Conservation (phyloP, 2,113 vertebrate genomes). For the Epinephelus cyanopodus region DNA sequence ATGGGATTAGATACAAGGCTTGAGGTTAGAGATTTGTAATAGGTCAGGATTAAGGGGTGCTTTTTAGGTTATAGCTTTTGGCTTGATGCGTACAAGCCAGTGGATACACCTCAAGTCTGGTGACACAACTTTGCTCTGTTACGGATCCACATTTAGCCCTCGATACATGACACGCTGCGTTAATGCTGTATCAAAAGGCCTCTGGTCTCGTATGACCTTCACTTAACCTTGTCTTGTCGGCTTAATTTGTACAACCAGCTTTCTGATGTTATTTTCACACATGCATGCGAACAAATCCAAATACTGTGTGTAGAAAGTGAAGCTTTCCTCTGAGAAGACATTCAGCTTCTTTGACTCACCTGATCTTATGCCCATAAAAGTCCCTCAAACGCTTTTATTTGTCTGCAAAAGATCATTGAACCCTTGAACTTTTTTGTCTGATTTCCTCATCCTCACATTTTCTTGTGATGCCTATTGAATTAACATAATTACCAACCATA, state of each 20-base stretch:
- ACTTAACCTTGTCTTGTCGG: neutral
- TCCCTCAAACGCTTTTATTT: neutral
- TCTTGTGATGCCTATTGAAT: slow-evolving; percentile 1
- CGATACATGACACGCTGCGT: neutral
- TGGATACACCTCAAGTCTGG: neutral
- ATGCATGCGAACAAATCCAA: neutral
- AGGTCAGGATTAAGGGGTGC: slow-evolving; percentile 31
- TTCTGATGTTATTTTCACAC: neutral
- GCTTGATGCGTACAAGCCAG: neutral
- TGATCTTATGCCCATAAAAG: neutral
- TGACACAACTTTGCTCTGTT: neutral
- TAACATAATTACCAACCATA: neutral
- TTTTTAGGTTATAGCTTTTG: slow-evolving; percentile 35
- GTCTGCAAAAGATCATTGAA: neutral
- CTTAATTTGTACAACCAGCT: slow-evolving; percentile 8
- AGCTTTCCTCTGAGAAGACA: neutral
- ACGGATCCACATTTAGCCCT: neutral
- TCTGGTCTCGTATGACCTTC: slow-evolving; percentile 14
- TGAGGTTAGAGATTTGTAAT: slow-evolving; percentile 47
- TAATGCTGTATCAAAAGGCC: neutral
- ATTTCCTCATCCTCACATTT: neutral
- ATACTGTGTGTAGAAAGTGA: neutral
- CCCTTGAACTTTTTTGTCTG: neutral
- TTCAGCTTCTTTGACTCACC: neutral
- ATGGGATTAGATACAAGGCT: slow-evolving; percentile 48